Evolutionary conservation across 92 coral and sea anemone genomes (phyloP).

Genomic region (Porites rus): DNA sequence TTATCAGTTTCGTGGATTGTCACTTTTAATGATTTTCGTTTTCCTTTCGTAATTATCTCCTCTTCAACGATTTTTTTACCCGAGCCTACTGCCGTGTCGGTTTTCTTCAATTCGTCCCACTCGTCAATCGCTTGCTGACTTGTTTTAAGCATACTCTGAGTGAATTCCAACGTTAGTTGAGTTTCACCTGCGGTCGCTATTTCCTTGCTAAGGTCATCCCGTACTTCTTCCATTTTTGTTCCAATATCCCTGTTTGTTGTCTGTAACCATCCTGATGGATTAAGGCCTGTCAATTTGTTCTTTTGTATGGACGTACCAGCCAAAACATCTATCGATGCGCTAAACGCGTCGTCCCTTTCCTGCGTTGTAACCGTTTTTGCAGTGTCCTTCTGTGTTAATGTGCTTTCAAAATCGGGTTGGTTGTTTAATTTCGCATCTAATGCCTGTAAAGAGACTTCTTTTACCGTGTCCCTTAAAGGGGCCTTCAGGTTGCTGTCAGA

Average conservation of each 20-base stretch:
- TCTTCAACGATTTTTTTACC: background rate
- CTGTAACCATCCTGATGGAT: conserved; percentile 41
- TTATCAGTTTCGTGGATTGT: conserved; percentile 11
- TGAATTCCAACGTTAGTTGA: conserved; percentile 34
- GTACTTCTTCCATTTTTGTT: background rate
- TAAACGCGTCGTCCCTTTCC: conserved; percentile 26
- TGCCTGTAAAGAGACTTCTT: background rate
- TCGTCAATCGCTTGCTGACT: background rate
- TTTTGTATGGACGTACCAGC: conserved; percentile 17
- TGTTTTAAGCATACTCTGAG: conserved; percentile 35
- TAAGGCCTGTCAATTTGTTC: background rate
- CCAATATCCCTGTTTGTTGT: conserved; percentile 1
- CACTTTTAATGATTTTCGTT: background rate
- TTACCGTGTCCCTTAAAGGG: background rate
- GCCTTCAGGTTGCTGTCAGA: conserved; percentile 6
- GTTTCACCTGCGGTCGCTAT: conserved; percentile 5
- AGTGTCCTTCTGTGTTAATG: background rate
- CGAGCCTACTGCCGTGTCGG: background rate
- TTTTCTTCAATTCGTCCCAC: conserved; percentile 17
- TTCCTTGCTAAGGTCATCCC: background rate
- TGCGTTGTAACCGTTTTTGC: background rate
- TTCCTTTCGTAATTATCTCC: background rate
- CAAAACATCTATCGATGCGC: conserved; percentile 40
- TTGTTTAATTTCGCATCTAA: conserved; percentile 5
- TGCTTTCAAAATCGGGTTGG: conserved; percentile 32